Conservation (phyloP, 2,888 invertebrate species). For the Volucella inflata region DNA sequence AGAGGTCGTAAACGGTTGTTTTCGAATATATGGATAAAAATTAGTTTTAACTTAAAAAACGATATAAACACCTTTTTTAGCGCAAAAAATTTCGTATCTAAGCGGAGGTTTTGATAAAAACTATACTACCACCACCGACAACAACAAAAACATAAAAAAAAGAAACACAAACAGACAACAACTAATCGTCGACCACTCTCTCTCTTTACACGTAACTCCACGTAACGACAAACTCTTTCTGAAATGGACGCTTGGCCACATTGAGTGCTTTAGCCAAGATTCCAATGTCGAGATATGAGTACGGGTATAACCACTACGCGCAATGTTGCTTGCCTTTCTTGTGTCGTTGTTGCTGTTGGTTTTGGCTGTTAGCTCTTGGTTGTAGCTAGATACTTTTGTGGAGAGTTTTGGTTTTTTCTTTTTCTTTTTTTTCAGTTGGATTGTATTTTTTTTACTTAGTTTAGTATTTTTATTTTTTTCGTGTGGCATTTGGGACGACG, state of each 20-base stretch:
- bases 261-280: conserved; percentile 75
- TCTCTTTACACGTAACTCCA: conserved; percentile 66
- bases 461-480: conserved; percentile 47
- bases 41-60: no score
- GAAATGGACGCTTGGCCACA: conserved; percentile 80
- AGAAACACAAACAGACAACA: conserved; percentile 71
- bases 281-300: conserved; percentile 47
- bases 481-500: conserved; percentile 63
- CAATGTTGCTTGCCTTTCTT: conserved; percentile 49
- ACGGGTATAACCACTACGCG: conserved; percentile 49
- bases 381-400: conserved; percentile 54
- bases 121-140: conserved; percentile 10
- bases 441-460: neutral
- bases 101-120: neutral
- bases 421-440: conserved; percentile 1
- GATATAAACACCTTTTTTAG: no score
- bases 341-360: no score
- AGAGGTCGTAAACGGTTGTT: conserved; percentile 60
- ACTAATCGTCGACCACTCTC: conserved; percentile 81
- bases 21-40: neutral
- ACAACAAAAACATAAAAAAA: conserved; percentile 27
- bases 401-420: conserved; percentile 45
- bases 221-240: conserved; percentile 82
- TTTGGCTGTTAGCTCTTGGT: conserved; percentile 37
- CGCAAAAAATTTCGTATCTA: no score